Conservation (phyloP, 2,888 invertebrate genomes). For the Apodemia mormo region DNA sequence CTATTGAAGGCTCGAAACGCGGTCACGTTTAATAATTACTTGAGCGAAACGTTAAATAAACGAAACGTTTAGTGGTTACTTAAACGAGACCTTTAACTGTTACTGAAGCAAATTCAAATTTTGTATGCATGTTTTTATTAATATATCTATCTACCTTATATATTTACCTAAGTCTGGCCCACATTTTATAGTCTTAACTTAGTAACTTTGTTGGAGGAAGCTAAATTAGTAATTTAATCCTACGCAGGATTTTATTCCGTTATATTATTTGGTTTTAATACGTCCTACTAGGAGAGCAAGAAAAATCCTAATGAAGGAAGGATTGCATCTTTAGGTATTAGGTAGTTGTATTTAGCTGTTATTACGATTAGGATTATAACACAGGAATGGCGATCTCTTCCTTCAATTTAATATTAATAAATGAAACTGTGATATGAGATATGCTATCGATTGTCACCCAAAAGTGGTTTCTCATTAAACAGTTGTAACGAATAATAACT, state of each 20-base stretch:
- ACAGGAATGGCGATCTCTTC: conserved; percentile 11
- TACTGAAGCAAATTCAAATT: too few species aligned
- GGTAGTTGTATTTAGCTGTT: conserved; percentile 15
- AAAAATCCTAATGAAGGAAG: conserved; percentile 12
- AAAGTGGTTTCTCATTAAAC: conserved; percentile 23
- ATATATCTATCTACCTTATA: too few species aligned
- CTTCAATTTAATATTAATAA: conserved; percentile 19
- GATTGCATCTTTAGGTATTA: conserved; percentile 12
- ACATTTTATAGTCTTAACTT: too few species aligned
- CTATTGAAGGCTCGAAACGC: too few species aligned
- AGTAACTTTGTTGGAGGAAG: too few species aligned
- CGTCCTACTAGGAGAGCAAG: conserved; percentile 8
- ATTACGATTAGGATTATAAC: neutral
- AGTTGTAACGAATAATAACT: conserved; percentile 7
- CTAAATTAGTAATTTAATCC: neutral
- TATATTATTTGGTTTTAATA: neutral
- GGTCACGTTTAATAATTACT: too few species aligned
- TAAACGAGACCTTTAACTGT: too few species aligned
- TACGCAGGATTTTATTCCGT: neutral
- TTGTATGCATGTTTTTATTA: too few species aligned
- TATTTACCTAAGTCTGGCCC: too few species aligned
- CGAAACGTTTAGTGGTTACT: too few species aligned
- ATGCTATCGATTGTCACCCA: conserved; percentile 37
- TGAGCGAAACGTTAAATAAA: too few species aligned
- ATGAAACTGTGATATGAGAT: conserved; percentile 61